Evolutionary conservation across 2,797 vertebrate genomes (phyloP).

Genomic region (Tympanoctomys barrerae): DNA sequence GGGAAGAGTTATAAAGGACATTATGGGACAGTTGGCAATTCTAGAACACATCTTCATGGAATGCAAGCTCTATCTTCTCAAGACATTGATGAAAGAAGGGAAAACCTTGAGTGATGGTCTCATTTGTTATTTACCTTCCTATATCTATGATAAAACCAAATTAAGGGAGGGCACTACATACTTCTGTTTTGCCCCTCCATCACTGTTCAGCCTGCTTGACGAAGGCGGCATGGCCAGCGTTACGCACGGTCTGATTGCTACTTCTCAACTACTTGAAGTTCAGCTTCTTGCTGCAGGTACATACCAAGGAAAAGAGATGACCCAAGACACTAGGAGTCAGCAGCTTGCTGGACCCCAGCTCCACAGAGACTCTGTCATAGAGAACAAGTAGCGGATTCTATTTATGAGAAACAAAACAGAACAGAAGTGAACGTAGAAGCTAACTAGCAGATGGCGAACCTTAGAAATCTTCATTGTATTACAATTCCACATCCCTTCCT

Average conservation of each 20-base stretch:
- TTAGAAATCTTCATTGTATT: conserved; percentile 53
- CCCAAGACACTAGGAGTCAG: background rate
- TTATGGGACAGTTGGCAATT: background rate
- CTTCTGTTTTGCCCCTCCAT: background rate
- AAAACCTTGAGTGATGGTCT: background rate
- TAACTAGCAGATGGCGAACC: conserved; percentile 60
- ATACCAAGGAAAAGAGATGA: background rate
- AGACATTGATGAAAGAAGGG: conserved; percentile 20
- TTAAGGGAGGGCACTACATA: conserved; percentile 19
- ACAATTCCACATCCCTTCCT: conserved; percentile 57
- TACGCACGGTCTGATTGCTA: background rate
- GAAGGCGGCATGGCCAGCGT: background rate
- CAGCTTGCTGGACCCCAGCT: background rate
- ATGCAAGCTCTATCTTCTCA: background rate
- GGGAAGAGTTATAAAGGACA: background rate
- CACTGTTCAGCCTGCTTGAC: background rate
- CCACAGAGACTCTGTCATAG: background rate
- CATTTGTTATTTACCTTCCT: conserved; percentile 19
- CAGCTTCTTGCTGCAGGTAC: background rate
- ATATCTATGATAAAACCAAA: background rate
- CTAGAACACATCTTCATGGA: background rate
- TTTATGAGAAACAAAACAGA: background rate
- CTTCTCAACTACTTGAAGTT: background rate
- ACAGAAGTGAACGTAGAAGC: background rate
- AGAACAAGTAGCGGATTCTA: conserved; percentile 19